Evolutionary conservation across 2,797 vertebrate species (phyloP).

Genomic region (Meriones psammophilus): DNA sequence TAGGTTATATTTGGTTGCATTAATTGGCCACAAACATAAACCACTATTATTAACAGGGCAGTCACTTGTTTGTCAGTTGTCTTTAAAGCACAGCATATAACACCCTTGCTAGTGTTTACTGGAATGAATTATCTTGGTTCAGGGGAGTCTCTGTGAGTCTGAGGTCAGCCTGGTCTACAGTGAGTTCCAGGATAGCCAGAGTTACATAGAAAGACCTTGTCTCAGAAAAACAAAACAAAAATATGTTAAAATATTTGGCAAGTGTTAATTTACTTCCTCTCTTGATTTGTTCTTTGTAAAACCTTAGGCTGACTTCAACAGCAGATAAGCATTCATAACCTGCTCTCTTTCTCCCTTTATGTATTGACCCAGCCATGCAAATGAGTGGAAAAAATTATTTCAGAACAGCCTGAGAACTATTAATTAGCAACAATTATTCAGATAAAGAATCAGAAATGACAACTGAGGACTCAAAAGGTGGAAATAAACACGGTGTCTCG

Average conservation of each 20-base stretch:
- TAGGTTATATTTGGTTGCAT: neutral
- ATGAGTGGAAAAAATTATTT: slow-evolving; percentile 52
- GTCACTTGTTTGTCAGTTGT: neutral
- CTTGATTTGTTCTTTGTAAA: slow-evolving; percentile 52
- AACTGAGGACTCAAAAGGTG: slow-evolving; percentile 1
- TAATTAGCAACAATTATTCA: slow-evolving; percentile 68
- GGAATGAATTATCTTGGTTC: neutral
- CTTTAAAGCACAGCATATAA: neutral
- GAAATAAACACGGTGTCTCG: neutral
- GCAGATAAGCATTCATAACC: slow-evolving; percentile 57
- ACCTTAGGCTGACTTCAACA: slow-evolving; percentile 28
- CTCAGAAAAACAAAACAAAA: neutral
- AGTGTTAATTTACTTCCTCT: slow-evolving; percentile 53
- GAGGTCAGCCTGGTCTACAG: neutral
- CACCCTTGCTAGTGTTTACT: slow-evolving; percentile 10
- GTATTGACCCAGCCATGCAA: neutral
- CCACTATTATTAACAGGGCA: neutral
- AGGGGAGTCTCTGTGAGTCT: neutral
- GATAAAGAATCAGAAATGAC: slow-evolving; percentile 58
- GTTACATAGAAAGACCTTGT: neutral
- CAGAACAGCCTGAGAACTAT: slow-evolving; percentile 26
- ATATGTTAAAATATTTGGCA: neutral
- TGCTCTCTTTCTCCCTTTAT: neutral
- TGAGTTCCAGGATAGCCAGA: neutral
- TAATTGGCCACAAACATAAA: neutral